Evolutionary conservation across 2,888 invertebrate species (phyloP).

Genomic region (Epirrita christyi): DNA sequence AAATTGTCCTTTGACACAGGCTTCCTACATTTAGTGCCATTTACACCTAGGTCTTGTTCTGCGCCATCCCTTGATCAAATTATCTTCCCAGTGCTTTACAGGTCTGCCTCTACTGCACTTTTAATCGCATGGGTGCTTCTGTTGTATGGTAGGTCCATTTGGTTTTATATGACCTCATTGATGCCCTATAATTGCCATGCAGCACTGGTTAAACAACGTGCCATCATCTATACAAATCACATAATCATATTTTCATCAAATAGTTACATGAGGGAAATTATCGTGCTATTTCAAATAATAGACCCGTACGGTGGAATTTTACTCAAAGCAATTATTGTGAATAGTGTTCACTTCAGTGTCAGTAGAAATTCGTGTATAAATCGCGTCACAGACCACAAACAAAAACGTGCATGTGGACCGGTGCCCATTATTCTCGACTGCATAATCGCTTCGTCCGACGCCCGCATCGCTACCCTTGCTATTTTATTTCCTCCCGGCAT

Average conservation of each 20-base stretch:
- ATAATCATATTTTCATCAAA: conserved; percentile 1
- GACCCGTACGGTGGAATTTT: conserved; percentile 71
- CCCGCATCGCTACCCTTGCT: conserved; percentile 83
- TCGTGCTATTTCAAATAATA: conserved; percentile 55
- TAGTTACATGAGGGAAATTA: conserved; percentile 16
- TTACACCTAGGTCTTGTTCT: no score
- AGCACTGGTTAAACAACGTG: no score
- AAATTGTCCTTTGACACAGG: no score
- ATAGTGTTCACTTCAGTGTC: conserved; percentile 82
- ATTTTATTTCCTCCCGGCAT: conserved; percentile 82
- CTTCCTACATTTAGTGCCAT: no score
- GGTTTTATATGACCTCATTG: no score
- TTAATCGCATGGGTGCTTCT: no score
- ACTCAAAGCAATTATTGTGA: conserved; percentile 83
- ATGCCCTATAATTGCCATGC: no score
- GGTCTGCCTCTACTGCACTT: no score
- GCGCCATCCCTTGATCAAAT: no score
- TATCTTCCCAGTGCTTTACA: no score
- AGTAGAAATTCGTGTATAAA: conserved; percentile 83
- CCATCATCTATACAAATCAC: not conserved
- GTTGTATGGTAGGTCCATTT: no score
- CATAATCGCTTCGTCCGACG: conserved; percentile 85
- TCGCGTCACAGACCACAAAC: conserved; percentile 85
- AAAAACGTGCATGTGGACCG: conserved; percentile 84
- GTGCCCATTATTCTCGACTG: conserved; percentile 84